Evolutionary conservation across 2,113 vertebrate species (phyloP).

Genomic region (Ardeotis arabs): DNA sequence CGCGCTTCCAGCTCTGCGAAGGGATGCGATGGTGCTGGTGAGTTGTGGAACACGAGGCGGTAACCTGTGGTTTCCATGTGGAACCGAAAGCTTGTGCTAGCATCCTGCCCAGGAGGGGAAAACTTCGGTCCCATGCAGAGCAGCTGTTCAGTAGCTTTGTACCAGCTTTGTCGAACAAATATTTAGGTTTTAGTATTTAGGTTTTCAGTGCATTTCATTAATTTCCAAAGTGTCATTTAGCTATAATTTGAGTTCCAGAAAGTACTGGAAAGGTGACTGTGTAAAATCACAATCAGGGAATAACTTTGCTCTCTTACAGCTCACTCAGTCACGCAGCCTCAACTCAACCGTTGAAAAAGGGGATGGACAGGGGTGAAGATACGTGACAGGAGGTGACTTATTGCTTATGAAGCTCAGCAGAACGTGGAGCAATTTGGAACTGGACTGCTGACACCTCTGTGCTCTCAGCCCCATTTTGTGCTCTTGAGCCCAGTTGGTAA

Average conservation of each 20-base stretch:
- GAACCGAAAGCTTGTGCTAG: background rate
- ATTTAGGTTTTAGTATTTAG: too few relatives aligned
- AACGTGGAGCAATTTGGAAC: background rate
- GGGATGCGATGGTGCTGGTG: background rate
- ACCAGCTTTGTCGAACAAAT: background rate
- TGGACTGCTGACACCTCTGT: background rate
- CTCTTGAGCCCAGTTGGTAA: background rate
- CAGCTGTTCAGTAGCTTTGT: background rate
- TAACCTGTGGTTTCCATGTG: background rate
- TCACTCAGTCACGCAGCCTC: background rate
- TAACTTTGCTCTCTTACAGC: background rate
- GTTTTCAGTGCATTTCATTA: too few relatives aligned
- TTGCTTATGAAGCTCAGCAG: background rate
- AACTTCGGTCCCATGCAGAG: background rate
- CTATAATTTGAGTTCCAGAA: background rate
- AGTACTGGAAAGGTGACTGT: background rate
- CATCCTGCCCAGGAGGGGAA: background rate
- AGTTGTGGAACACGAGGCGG: accelerated
- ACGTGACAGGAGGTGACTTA: background rate
- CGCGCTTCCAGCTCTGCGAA: background rate
- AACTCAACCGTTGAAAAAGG: background rate
- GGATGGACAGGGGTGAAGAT: background rate
- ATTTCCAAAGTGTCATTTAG: background rate
- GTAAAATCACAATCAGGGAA: background rate
- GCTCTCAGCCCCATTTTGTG: background rate